A percentile compares a stretch with the other conserved stretches of the same genome.
phyloP scores from a whole-genome alignment of 2,888 invertebrate genomes.

The Ichneumon xanthorius region DNA sequence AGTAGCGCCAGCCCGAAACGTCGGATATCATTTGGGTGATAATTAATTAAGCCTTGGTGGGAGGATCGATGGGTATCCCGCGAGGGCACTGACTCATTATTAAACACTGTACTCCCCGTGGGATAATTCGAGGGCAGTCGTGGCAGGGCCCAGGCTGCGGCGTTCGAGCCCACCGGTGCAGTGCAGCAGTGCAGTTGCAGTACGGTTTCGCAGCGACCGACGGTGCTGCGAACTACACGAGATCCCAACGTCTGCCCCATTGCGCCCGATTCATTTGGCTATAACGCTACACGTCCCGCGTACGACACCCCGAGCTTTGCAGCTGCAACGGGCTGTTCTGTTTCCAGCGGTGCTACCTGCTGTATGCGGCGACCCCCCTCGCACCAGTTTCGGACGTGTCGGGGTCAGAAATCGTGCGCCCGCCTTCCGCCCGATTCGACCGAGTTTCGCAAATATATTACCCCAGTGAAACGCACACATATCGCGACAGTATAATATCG shows the following conservation, averaged over 20 bases:
- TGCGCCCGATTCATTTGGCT: conserved; percentile 68
- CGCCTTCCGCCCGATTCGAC: conserved; percentile 45
- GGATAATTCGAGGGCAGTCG: conserved; percentile 72
- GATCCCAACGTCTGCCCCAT: conserved; percentile 48
- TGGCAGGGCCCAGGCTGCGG: conserved; percentile 37
- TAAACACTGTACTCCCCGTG: conserved; percentile 77
- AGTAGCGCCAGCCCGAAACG: conserved; percentile 61
- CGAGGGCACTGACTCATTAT: conserved; percentile 78
- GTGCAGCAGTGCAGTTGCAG: conserved; percentile 41
- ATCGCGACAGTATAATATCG: background rate
- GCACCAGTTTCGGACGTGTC: conserved; percentile 53
- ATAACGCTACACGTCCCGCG: conserved; percentile 54
- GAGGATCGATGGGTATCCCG: conserved; percentile 78
- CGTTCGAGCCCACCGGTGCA: conserved; percentile 13
- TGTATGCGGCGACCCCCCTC: conserved; percentile 23
- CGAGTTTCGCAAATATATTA: conserved; percentile 56
- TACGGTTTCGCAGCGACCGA: conserved; percentile 53
- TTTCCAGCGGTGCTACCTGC: conserved; percentile 5
- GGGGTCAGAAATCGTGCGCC: conserved; percentile 52
- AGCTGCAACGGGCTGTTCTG: conserved; percentile 38
- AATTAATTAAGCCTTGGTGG: conserved; percentile 79
- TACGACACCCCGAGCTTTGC: conserved; percentile 40
- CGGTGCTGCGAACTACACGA: conserved; percentile 57
- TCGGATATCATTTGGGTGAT: conserved; percentile 73
- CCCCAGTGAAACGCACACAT: background rate